These are phyloP conservation scores for Drosophila hamatofila DNA, from an alignment of 2,888 invertebrate species.

Conservation along the genomic window DNA sequence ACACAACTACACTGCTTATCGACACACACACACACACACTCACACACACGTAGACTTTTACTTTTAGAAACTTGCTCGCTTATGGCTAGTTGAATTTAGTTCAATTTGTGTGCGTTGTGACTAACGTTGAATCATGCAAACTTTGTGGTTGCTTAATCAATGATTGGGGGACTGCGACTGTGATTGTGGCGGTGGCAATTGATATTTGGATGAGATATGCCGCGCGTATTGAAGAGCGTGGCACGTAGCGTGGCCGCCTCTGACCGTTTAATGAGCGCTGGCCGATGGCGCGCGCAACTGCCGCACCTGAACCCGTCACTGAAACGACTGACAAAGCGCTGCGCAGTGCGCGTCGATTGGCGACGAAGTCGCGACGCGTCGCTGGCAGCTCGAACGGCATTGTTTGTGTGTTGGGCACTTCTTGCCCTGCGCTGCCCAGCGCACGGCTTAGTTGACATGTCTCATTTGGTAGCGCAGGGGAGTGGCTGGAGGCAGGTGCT, in stretches of 20 bases:
- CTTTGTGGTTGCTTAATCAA: slow-evolving; percentile 3
- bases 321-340: slow-evolving; percentile 68
- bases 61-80: slow-evolving; percentile 3
- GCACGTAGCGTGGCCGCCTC: slow-evolving; percentile 35
- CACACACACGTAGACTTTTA: neutral
- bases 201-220: neutral
- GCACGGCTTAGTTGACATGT: slow-evolving; percentile 63
- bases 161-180: neutral
- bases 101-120: slow-evolving; percentile 30
- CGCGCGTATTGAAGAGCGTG: slow-evolving; percentile 11
- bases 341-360: slow-evolving; percentile 34
- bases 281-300: slow-evolving; percentile 45
- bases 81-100: slow-evolving; percentile 9
- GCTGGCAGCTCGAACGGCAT: slow-evolving; percentile 24
- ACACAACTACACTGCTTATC: slow-evolving; percentile 2
- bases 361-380: slow-evolving; percentile 23
- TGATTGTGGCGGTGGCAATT: neutral
- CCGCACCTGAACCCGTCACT: slow-evolving; percentile 80
- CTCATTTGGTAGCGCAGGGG: slow-evolving; percentile 18
- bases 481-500: neutral
- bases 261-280: slow-evolving; percentile 56
- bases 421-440: slow-evolving; percentile 49
- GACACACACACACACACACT: neutral
- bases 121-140: slow-evolving; percentile 41
- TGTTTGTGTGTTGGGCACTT: slow-evolving; percentile 23